Evolutionary conservation across 2,888 invertebrate genomes (phyloP), one percentile per base, ranked within the genome.

Genomic region (Harpalus rubripes): DNA sequence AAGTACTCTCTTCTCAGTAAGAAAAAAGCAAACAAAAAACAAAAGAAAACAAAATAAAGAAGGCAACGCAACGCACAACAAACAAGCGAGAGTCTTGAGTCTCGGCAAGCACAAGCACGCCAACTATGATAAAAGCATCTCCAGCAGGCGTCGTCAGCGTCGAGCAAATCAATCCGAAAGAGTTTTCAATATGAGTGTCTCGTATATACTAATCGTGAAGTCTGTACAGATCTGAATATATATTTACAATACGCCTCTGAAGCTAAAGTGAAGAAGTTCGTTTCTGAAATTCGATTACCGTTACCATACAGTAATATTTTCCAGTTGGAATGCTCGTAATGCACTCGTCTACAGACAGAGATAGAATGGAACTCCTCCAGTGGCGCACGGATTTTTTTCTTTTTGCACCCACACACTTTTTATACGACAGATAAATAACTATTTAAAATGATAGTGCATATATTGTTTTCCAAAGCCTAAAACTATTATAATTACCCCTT

Each of bases 201-300:
- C 81, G 68, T 83, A 83, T 83, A 83, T 83, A 83, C 74, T 76
- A 83, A 83, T 83, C 83, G 83, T 83, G 59, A 58, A 61, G 41
- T 68, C 74, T 81, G 65, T 68, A 65, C 44, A 65, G 63, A 81
- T 81, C 63, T 65, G 68, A 52, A 83, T 83, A 83, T 83, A 83
- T 83, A 83, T 83, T 83, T 83, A 83, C 76, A 83, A 76, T 83
- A 83, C 83, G 61, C 68, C 65, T 68, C 83, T 72, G 74, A 59
- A 56, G 56, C 65, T 22, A 72, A 74, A 83, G 83, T 83, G 83
- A 83, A 83, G 83, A 83, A 83, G 56, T 83, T 74, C 76, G 83
- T 83, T 72, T 86, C 86, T 86, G 86, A 87, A 87, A 88, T 88
- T 88, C 88, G 88, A 88, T 88, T 88, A 88, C 88, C 88, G 87